Evolutionary conservation across 2,888 invertebrate species (phyloP).

Genomic region (Dioctria rufipes): DNA sequence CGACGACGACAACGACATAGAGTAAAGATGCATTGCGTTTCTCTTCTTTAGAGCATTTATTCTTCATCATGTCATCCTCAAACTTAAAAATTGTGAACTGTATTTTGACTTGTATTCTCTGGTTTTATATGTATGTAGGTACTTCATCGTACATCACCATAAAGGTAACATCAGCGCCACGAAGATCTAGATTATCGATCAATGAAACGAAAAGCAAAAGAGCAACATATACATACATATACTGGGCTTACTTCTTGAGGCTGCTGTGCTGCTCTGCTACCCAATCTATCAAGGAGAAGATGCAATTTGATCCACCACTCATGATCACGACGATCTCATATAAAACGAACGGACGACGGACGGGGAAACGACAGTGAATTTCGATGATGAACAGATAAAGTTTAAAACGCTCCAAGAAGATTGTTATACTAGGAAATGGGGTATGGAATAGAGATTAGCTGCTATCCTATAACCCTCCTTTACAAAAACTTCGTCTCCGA

Average conservation of each 20-base stretch:
- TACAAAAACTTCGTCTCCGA: not conserved
- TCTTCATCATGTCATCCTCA: constrained; percentile 18
- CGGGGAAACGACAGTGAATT: constrained; percentile 46
- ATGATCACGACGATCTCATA: constrained; percentile 46
- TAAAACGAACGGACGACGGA: no score
- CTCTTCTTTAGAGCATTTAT: not conserved
- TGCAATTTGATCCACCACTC: constrained; percentile 52
- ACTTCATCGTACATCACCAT: no score
- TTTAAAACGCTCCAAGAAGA: constrained; percentile 25
- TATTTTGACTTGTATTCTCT: not conserved
- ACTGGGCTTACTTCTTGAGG: constrained; percentile 24
- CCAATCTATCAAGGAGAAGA: constrained; percentile 52
- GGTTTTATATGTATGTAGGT: no score
- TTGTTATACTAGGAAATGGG: constrained; percentile 18
- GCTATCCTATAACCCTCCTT: not conserved
- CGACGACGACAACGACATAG: constrained; percentile 1
- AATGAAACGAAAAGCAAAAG: not conserved
- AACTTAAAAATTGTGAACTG: not conserved
- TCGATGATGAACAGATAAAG: constrained; percentile 55
- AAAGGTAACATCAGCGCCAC: not conserved
- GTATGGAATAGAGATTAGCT: not conserved
- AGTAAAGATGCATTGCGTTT: constrained; percentile 5
- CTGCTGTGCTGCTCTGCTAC: not conserved
- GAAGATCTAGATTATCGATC: constrained; percentile 51
- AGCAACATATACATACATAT: no score